Evolutionary conservation across 2,888 invertebrate genomes (phyloP).

Genomic region (Dromius quadrimaculatus): DNA sequence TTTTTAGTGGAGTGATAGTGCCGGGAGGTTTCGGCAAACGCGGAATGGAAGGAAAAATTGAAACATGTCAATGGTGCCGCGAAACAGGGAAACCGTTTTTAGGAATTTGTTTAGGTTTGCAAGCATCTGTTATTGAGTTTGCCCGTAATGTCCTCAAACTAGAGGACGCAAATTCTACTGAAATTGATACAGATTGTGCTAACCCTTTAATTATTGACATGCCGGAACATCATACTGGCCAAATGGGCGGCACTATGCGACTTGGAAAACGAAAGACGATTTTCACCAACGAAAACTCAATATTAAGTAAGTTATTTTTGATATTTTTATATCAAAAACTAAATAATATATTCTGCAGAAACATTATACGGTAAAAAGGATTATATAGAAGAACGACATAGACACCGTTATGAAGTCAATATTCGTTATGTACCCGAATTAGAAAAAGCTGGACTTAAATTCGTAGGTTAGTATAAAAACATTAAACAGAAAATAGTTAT

Average conservation of each 20-base stretch:
- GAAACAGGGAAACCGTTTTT: slow-evolving; percentile 90
- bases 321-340: slow-evolving; percentile 30
- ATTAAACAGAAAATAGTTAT: neutral
- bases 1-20: slow-evolving; percentile 87
- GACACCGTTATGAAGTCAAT: slow-evolving; percentile 98
- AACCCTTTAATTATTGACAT: slow-evolving; percentile 95
- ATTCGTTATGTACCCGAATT: slow-evolving; percentile 84
- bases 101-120: slow-evolving; percentile 97
- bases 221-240: slow-evolving; percentile 96
- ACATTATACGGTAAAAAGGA: slow-evolving; percentile 83
- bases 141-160: slow-evolving; percentile 85
- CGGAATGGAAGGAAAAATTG: slow-evolving; percentile 96
- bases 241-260: slow-evolving; percentile 98
- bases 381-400: slow-evolving; percentile 91
- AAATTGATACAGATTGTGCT: slow-evolving; percentile 79
- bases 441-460: slow-evolving; percentile 86
- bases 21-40: slow-evolving; percentile 98
- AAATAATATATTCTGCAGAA: slow-evolving; percentile 67
- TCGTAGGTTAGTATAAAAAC: slow-evolving; percentile 76
- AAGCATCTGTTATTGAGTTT: slow-evolving; percentile 96
- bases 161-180: slow-evolving; percentile 87
- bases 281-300: slow-evolving; percentile 73
- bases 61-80: slow-evolving; percentile 93
- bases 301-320: slow-evolving; percentile 71
- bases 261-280: slow-evolving; percentile 92